A percentile compares a stretch with the other conserved stretches of the same genome.
phyloP scores from a whole-genome alignment of 1,140 invertebrate species.

The Saccostrea echinata region DNA sequence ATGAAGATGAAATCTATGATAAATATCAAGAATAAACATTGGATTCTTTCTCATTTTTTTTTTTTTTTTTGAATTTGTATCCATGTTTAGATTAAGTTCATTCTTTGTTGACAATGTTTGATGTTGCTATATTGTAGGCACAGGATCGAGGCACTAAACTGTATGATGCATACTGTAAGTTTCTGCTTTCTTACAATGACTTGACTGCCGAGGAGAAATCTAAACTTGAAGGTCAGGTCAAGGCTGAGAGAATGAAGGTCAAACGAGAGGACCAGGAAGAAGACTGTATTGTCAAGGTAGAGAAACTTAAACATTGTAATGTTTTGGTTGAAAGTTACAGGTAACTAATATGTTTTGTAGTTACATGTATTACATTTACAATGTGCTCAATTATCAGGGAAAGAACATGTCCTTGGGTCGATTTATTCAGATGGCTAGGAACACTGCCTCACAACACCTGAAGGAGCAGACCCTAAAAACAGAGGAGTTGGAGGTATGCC shows the following conservation, averaged over 20 bases:
- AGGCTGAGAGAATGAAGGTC: slow-evolving; percentile 61
- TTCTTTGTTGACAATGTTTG: too few species aligned
- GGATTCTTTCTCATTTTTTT: too few species aligned
- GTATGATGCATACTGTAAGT: slow-evolving; percentile 96
- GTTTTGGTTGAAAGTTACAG: too few species aligned
- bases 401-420: slow-evolving; percentile 89
- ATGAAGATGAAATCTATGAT: too few species aligned
- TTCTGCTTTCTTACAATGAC: slow-evolving; percentile 93
- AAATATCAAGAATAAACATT: too few species aligned
- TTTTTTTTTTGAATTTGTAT: too few species aligned
- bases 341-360: too few species aligned
- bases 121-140: slow-evolving; percentile 78
- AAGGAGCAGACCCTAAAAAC: slow-evolving; percentile 77
- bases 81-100: too few species aligned
- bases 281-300: slow-evolving; percentile 67
- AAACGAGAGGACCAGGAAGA: slow-evolving; percentile 64
- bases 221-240: slow-evolving; percentile 86
- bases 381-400: slow-evolving; percentile 80
- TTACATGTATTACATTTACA: too few species aligned
- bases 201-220: slow-evolving; percentile 89
- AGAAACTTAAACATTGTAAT: too few species aligned
- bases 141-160: slow-evolving; percentile 92
- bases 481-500: slow-evolving; percentile 74
- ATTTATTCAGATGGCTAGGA: slow-evolving; percentile 91
- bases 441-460: slow-evolving; percentile 90